phyloP scores from a whole-genome alignment of 2,888 invertebrate genomes.

The Amaurobius ferox region DNA sequence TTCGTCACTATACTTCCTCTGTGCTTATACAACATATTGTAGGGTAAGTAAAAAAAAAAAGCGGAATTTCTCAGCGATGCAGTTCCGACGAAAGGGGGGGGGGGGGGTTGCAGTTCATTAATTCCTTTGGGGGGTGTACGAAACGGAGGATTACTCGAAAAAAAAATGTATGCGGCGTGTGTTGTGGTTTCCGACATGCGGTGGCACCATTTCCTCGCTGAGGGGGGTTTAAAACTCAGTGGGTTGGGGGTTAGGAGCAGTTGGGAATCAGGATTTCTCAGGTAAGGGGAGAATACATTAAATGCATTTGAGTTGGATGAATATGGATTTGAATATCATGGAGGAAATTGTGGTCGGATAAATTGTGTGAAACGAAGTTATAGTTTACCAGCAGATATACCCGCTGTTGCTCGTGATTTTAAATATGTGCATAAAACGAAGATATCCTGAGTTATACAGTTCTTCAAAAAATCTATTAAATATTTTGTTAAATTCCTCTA shows the following conservation, averaged over 20 bases:
- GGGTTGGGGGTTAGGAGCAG: slow-evolving; percentile 13
- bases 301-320: neutral
- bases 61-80: neutral
- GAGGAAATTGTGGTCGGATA: no score
- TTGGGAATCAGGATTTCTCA: slow-evolving; percentile 2
- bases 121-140: neutral
- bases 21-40: no score
- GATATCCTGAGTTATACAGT: no score
- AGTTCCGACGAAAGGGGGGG: slow-evolving; percentile 8
- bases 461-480: no score
- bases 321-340: neutral
- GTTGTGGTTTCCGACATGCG: slow-evolving; percentile 29
- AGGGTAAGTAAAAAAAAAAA: neutral
- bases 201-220: slow-evolving; percentile 19
- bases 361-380: no score
- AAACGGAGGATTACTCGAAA: neutral
- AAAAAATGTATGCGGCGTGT: neutral
- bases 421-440: no score
- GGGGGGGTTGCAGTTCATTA: neutral
- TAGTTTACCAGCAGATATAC: no score
- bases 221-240: neutral
- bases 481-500: no score
- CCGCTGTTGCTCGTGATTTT: no score
- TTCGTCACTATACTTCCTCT: no score
- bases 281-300: neutral